These are phyloP conservation scores for Charina bottae DNA, from an alignment of 2,113 vertebrate species.

Conservation along the genomic window DNA sequence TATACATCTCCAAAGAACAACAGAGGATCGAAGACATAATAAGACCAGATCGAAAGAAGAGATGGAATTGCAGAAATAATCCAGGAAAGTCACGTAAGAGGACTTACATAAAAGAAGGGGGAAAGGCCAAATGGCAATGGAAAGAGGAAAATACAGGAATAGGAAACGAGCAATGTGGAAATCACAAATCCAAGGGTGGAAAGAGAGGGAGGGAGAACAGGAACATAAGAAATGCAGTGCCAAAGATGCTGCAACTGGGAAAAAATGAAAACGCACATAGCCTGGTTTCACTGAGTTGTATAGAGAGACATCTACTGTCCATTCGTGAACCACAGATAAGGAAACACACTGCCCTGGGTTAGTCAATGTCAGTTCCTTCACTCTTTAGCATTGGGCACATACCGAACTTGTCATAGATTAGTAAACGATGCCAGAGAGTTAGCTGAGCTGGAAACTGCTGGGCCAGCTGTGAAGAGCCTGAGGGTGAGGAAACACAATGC, in stretches of 20 bases:
- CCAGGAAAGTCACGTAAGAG: background rate
- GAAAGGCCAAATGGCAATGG: background rate
- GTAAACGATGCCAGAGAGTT: conserved; percentile 14
- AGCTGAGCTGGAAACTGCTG: conserved; percentile 18
- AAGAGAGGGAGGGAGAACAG: conserved; percentile 11
- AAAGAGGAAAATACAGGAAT: background rate
- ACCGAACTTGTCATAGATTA: conserved; percentile 20
- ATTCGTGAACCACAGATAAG: background rate
- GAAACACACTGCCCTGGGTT: background rate
- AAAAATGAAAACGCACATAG: background rate
- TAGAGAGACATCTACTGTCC: conserved; percentile 9
- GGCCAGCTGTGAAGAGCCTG: background rate
- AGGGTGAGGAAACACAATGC: background rate
- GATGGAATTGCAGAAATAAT: background rate
- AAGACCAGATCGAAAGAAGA: background rate
- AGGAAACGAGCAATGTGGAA: background rate
- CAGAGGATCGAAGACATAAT: background rate
- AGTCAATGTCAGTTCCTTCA: conserved; percentile 18
- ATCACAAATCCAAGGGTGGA: background rate
- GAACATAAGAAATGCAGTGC: background rate
- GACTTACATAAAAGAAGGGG: background rate
- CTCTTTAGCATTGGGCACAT: background rate
- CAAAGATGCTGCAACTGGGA: background rate
- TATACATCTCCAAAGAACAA: background rate
- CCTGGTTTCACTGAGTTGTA: background rate